Base-by-base conservation (phyloP, 2,888 invertebrate species). In the Coleophora deauratella region DNA sequence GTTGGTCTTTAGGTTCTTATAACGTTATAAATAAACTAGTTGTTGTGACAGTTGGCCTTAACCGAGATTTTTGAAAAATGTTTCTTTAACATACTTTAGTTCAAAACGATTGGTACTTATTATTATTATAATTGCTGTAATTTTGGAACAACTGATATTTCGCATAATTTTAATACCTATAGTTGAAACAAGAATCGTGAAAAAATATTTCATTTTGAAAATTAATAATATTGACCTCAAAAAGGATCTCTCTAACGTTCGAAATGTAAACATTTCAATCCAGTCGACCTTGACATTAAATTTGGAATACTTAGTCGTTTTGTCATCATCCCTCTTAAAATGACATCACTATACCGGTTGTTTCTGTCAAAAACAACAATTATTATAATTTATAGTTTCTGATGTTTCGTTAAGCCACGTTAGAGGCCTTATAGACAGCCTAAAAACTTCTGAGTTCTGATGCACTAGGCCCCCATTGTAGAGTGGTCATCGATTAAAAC, bases 261-360 rank as follows among this genome's bases (percentile, higher is more conserved):
- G 21, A n/a, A n/a, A 42, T 39, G 45, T 42, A 51, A 46, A 49
- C 45, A 44, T 45, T 45, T 31, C 28, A 41, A 35, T 35, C 38
- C 34, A 3, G 37, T 11, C 38, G 51, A 41, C 51, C 51, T 51
- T 43, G 51, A 28, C 35, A 43, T 46, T 45, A 42, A 31, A 41
- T 32, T 45, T 27, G 42, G 44, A 44, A 32, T 30, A n/a, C n/a
- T n/a, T n/a, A 28, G 21, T 21, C 21, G 37, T 37, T 32, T 40
- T 35, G 31, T 13, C 31, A 40, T 43, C 49, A 45, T 42, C 44
- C 27, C 35, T 35, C 14, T 42, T 51, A 53, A 49, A 45, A 44
- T 53, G 21, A 21, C 49, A 49, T 35, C 33, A 40, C 35, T 45
- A 45, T 45, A 41, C 41, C 33, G 21, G 21, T 21, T 6, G 6